Evolutionary conservation across 2,113 vertebrate genomes (phyloP).

Genomic region (Datnioides undecimradiatus): DNA sequence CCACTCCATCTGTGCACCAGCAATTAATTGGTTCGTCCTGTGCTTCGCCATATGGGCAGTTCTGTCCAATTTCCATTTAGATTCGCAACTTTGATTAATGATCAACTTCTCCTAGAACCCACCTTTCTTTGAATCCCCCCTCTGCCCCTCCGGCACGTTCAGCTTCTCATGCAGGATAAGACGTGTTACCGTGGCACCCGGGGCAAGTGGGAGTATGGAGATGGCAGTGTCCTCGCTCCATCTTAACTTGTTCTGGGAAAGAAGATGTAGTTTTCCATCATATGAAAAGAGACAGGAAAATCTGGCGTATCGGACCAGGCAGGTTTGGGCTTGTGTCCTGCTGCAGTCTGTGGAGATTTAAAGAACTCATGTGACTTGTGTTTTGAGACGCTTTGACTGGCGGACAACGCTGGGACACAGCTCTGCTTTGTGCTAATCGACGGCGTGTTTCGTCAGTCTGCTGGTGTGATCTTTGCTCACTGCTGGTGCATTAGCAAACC

Average conservation of each 20-base stretch:
- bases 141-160: not conserved
- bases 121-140: constrained; percentile 9
- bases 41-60: constrained; percentile 47
- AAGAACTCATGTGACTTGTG: not conserved
- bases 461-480: not conserved
- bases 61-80: constrained; percentile 49
- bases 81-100: constrained; percentile 68
- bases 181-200: constrained; percentile 52
- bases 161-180: constrained; percentile 4
- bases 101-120: constrained; percentile 44
- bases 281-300: not conserved
- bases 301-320: not conserved
- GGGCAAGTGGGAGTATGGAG: constrained; percentile 46
- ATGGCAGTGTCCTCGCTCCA: not conserved
- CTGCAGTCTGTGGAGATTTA: not conserved
- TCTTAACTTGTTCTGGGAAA: not conserved
- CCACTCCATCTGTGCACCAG: constrained; percentile 54
- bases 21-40: constrained; percentile 49
- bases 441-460: not conserved
- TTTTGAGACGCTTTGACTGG: not conserved
- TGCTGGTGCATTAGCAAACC: not conserved
- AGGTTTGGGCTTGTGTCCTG: not conserved
- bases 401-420: not conserved
- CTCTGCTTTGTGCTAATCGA: not conserved
- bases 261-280: constrained; percentile 22